Conservation (phyloP, 2,113 vertebrate genomes). For the Brienomyrus longianalis region DNA sequence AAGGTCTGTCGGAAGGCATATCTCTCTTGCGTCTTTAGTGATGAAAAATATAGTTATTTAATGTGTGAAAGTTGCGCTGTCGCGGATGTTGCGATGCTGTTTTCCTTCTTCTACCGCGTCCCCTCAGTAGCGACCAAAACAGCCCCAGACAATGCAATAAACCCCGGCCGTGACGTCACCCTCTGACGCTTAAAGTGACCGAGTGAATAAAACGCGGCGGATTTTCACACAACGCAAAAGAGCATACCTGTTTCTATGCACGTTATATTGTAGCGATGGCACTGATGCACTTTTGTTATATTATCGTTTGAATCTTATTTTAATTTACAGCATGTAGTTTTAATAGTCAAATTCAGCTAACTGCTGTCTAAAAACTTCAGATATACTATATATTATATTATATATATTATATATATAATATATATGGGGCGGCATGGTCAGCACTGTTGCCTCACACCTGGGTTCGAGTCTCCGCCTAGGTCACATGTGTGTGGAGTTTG, state of each 20-base stretch:
- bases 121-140: conserved; percentile 29
- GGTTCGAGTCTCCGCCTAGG: too few species aligned
- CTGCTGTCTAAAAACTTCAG: not conserved
- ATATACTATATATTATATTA: not conserved
- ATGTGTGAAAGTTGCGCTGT: not conserved
- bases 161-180: conserved; percentile 50
- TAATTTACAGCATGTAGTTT: not conserved
- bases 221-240: not conserved
- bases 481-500: too few species aligned
- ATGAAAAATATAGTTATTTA: not conserved
- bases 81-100: not conserved
- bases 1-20: conserved; percentile 86
- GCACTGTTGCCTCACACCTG: too few species aligned
- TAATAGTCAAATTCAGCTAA: not conserved
- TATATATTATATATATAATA: too few species aligned
- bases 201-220: not conserved
- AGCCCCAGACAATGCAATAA: conserved; percentile 45
- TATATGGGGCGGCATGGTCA: too few species aligned
- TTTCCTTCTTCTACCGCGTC: conserved; percentile 26
- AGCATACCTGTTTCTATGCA: not conserved
- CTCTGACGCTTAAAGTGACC: conserved; percentile 47
- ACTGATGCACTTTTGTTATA: not conserved
- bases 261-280: not conserved
- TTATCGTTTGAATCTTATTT: not conserved
- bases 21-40: conserved; percentile 22